These are phyloP conservation scores for Henricia sp. DNA, from an alignment of 53 echinoderm and acorn worm species.

Conservation along the genomic window DNA sequence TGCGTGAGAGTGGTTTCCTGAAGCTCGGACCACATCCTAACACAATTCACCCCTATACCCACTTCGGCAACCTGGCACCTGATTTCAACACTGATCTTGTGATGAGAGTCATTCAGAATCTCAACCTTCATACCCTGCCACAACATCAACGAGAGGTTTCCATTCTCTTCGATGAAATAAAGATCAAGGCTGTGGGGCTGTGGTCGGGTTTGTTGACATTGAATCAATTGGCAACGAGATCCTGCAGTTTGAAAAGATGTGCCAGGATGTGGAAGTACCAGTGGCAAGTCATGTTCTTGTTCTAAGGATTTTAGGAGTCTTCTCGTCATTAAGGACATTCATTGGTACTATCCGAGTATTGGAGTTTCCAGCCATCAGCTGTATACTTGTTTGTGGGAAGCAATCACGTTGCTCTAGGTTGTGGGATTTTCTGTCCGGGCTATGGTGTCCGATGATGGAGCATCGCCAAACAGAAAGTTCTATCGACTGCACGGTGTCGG, in stretches of 20 bases:
- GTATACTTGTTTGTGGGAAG: constrained; percentile 11
- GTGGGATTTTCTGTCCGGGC: constrained; percentile 41
- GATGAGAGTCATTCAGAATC: constrained; percentile 3
- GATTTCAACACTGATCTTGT: constrained; percentile 42
- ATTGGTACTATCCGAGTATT: constrained; percentile 8
- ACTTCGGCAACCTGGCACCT: constrained; percentile 6
- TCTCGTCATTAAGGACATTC: background rate
- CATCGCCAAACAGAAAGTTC: constrained; percentile 27
- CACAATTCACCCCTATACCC: constrained; percentile 42
- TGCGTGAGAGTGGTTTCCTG: constrained; percentile 20
- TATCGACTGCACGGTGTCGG: constrained; percentile 28
- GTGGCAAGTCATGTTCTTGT: constrained; percentile 73
- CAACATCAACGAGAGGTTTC: constrained; percentile 23
- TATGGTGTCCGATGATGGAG: constrained; percentile 19
- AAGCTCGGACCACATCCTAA: constrained; percentile 45
- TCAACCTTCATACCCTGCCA: background rate
- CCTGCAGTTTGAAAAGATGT: constrained; percentile 5
- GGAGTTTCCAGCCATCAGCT: constrained; percentile 16
- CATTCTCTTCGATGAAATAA: constrained; percentile 45
- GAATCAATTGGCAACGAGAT: constrained; percentile 31
- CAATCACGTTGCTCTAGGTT: background rate
- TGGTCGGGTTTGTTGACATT: constrained; percentile 35
- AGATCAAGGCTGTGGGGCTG: constrained; percentile 45
- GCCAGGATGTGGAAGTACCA: background rate
- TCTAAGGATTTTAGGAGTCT: constrained; percentile 56